A percentile compares a stretch with the other conserved stretches of the same genome.
phyloP scores from a whole-genome alignment of 2,113 vertebrate genomes.

The Cygnus atratus region DNA sequence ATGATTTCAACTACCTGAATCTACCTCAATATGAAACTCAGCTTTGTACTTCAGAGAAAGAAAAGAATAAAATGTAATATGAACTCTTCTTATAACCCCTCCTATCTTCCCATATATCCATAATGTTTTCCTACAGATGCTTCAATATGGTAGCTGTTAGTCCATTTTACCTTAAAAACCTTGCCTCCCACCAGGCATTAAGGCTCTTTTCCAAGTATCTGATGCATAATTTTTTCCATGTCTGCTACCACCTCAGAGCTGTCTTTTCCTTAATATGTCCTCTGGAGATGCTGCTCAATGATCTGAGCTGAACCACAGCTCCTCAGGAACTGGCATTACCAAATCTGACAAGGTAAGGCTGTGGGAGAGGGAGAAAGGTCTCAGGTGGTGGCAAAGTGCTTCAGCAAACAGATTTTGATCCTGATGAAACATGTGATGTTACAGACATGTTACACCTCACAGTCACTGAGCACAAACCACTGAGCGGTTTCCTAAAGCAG shows the following conservation, averaged over 20 bases:
- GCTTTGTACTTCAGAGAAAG: neutral
- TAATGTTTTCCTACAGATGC: neutral
- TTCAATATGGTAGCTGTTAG: neutral
- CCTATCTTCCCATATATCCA: neutral
- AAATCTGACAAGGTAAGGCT: neutral
- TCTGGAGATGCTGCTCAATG: neutral
- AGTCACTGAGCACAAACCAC: fast-evolving
- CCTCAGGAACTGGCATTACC: neutral
- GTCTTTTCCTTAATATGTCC: neutral
- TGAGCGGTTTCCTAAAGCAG: neutral
- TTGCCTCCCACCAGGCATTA: neutral
- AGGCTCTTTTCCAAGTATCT: neutral
- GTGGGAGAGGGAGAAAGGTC: neutral
- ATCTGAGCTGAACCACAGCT: neutral
- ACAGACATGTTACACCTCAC: neutral
- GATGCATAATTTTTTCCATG: neutral
- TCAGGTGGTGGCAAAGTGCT: neutral
- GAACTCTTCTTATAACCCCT: neutral
- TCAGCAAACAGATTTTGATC: neutral
- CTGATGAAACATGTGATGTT: fast-evolving
- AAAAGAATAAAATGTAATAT: neutral
- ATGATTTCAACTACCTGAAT: neutral
- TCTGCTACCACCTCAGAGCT: neutral
- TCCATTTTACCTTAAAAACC: neutral
- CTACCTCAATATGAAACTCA: neutral